phyloP scores from a whole-genome alignment of 2,113 vertebrate species.

The Marmota flaviventris region DNA sequence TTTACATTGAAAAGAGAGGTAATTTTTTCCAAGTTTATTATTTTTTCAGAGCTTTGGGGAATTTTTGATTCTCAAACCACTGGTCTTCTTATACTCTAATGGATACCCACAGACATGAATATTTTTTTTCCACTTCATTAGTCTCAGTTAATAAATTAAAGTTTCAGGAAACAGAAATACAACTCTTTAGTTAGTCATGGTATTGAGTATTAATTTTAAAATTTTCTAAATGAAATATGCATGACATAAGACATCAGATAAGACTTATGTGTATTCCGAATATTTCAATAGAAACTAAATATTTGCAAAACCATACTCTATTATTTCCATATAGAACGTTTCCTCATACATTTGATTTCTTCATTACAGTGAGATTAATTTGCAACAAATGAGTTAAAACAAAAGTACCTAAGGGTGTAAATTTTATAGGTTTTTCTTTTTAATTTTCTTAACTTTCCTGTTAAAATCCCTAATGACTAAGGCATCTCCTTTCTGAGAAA shows the following conservation, averaged over 20 bases:
- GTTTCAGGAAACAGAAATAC: neutral
- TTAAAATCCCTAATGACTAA: neutral
- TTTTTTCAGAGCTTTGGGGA: neutral
- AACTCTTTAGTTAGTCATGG: neutral
- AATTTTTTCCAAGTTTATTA: neutral
- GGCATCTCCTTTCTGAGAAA: neutral
- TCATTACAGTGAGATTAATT: neutral
- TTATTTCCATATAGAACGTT: neutral
- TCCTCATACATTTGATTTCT: neutral
- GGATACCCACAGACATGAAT: neutral
- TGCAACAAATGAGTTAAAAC: neutral
- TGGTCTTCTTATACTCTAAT: neutral
- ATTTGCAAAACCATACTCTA: neutral
- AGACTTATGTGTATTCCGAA: neutral
- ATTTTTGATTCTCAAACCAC: neutral
- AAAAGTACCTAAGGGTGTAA: neutral
- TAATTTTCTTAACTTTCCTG: neutral
- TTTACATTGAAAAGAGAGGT: neutral
- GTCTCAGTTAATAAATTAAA: neutral
- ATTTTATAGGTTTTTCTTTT: neutral
- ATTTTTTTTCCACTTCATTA: neutral
- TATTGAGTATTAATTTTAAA: conserved; percentile 1
- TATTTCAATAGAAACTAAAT: neutral
- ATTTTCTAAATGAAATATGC: neutral
- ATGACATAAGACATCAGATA: neutral